Conservation (phyloP, 2,113 vertebrate species). For the Isichthys henryi region DNA sequence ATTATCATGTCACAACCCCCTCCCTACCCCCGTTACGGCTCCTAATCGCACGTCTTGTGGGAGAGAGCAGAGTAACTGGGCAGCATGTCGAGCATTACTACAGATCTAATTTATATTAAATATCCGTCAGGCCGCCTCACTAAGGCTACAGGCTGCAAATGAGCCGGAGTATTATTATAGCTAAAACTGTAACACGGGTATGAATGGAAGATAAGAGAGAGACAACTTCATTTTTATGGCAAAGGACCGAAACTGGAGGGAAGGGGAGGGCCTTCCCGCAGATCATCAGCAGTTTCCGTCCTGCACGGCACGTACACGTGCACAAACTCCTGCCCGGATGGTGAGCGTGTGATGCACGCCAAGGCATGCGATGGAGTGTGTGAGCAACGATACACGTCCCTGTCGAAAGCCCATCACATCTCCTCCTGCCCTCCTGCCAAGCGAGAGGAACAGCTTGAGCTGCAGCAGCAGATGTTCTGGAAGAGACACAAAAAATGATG, state of each 20-base stretch:
- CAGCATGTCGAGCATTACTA: background rate
- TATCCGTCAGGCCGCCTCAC: background rate
- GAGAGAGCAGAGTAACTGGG: background rate
- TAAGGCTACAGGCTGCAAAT: background rate
- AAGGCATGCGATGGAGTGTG: background rate
- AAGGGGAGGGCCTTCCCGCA: background rate
- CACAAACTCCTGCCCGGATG: background rate
- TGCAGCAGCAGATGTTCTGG: background rate
- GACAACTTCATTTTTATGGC: background rate
- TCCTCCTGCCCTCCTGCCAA: background rate
- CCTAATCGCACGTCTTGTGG: background rate
- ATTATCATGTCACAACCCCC: background rate
- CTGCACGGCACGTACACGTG: background rate
- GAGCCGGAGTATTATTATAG: background rate
- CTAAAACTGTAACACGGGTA: background rate
- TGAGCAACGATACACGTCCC: background rate
- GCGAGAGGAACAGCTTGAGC: too few relatives aligned
- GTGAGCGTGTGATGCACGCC: background rate
- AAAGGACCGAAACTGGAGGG: background rate
- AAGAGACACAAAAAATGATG: background rate
- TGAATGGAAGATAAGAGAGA: background rate
- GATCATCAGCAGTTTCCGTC: too few relatives aligned
- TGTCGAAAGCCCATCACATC: background rate
- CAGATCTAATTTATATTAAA: slow-evolving; percentile 12
- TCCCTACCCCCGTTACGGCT: background rate